These are phyloP conservation scores for Stylophora pistillata DNA, from an alignment of 64 coral and sea anemone species.

Conservation along the genomic window DNA sequence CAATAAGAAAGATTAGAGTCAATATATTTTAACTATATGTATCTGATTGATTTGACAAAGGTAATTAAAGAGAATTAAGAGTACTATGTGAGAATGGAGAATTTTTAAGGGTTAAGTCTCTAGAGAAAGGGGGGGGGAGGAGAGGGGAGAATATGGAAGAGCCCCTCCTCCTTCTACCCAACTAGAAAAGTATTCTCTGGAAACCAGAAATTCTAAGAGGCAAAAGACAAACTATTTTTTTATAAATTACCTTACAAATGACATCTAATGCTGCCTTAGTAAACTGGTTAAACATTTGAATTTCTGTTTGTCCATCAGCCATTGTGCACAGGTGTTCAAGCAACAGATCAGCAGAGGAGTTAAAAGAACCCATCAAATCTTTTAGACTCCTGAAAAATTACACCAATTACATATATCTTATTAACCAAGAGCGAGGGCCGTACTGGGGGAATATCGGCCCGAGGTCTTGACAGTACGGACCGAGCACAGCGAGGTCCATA, in stretches of 20 bases:
- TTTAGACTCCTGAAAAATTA: conserved; percentile 33
- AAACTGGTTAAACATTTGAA: conserved; percentile 49
- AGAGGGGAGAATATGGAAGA: neutral
- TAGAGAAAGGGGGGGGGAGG: neutral
- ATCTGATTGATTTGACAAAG: too few relatives aligned
- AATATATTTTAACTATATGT: too few relatives aligned
- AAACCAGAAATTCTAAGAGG: neutral
- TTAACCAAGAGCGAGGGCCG: too few relatives aligned
- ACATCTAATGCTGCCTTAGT: conserved; percentile 47
- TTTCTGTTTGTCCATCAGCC: conserved; percentile 53
- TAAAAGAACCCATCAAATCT: conserved; percentile 54
- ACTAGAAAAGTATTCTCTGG: too few relatives aligned
- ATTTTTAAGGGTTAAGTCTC: too few relatives aligned
- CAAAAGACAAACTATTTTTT: neutral
- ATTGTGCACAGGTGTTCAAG: conserved; percentile 40
- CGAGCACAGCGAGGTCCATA: too few relatives aligned
- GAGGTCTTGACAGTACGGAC: too few relatives aligned
- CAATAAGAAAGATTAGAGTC: too few relatives aligned
- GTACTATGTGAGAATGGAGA: too few relatives aligned
- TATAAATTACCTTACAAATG: conserved; percentile 53
- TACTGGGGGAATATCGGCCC: too few relatives aligned
- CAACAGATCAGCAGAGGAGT: conserved; percentile 38
- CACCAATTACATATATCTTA: neutral
- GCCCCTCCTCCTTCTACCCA: too few relatives aligned
- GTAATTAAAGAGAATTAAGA: too few relatives aligned